A percentile compares a stretch with the other conserved stretches of the same genome.
Conservation (phyloP, 2,888 invertebrate genomes). For the Dexiosoma caninum region DNA sequence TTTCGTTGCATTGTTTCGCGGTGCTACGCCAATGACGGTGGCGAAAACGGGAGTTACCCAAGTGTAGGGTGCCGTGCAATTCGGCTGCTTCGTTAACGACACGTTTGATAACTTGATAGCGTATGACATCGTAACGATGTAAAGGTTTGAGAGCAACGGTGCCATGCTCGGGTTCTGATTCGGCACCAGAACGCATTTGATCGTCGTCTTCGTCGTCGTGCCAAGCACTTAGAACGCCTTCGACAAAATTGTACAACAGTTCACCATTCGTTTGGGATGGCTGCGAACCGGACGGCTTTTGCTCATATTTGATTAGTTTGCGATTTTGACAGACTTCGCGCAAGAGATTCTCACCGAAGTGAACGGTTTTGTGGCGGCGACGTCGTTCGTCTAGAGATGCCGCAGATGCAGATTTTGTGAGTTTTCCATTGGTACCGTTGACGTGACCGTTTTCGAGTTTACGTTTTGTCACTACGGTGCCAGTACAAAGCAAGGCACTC, state of each 20-base stretch:
- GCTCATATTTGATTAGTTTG: constrained; percentile 79
- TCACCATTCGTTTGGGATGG: constrained; percentile 86
- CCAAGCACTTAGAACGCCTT: constrained; percentile 88
- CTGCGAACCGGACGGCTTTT: constrained; percentile 77
- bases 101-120: constrained; percentile 83
- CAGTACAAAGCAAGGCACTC: constrained; percentile 67
- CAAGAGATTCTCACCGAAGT: constrained; percentile 86
- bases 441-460: constrained; percentile 67
- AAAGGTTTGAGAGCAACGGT: constrained; percentile 76
- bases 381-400: constrained; percentile 83
- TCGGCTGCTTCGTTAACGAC: constrained; percentile 85
- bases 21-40: constrained; percentile 92
- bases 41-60: constrained; percentile 84
- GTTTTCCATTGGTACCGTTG: constrained; percentile 69
- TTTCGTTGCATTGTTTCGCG: constrained; percentile 91
- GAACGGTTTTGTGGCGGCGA: constrained; percentile 87
- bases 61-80: constrained; percentile 82
- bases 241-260: constrained; percentile 89
- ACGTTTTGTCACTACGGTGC: constrained; percentile 53
- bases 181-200: constrained; percentile 85
- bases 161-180: constrained; percentile 86
- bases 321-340: constrained; percentile 87
- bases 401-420: constrained; percentile 80
- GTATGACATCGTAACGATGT: constrained; percentile 80
- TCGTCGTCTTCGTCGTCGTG: constrained; percentile 82